phyloP scores from a whole-genome alignment of 2,888 invertebrate genomes.

The Lampropteryx suffumata region DNA sequence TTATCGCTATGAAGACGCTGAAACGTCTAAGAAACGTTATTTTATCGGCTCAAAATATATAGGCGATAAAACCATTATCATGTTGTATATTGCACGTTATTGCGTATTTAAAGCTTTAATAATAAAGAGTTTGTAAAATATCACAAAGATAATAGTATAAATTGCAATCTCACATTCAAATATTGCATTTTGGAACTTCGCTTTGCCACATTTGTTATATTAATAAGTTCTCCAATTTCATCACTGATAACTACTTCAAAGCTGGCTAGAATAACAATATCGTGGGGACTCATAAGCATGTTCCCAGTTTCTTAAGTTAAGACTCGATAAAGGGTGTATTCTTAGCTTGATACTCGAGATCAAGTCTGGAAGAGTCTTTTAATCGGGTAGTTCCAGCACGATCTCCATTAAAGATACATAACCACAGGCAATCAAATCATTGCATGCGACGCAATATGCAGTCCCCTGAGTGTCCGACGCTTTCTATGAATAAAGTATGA shows the following conservation, averaged over 20 bases:
- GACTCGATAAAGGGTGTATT: too few species aligned
- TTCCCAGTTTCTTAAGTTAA: too few species aligned
- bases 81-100: constrained; percentile 1
- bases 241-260: too few species aligned
- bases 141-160: too few species aligned
- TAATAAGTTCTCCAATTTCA: too few species aligned
- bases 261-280: too few species aligned
- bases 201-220: too few species aligned
- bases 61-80: constrained; percentile 26
- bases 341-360: too few species aligned
- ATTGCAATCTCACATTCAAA: too few species aligned
- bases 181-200: too few species aligned
- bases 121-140: neutral
- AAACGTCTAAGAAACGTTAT: constrained; percentile 25
- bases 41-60: constrained; percentile 22
- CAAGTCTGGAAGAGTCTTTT: neutral
- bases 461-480: constrained; percentile 34
- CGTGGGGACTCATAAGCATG: too few species aligned
- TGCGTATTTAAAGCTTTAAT: neutral
- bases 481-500: constrained; percentile 67
- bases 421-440: constrained; percentile 37
- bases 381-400: constrained; percentile 1
- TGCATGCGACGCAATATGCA: constrained; percentile 51
- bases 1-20: constrained; percentile 24
- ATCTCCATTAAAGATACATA: constrained; percentile 12